Evolutionary conservation across 2,888 invertebrate genomes (phyloP), one percentile per base, ranked within the genome.

Genomic region (Melinaea menophilus): DNA sequence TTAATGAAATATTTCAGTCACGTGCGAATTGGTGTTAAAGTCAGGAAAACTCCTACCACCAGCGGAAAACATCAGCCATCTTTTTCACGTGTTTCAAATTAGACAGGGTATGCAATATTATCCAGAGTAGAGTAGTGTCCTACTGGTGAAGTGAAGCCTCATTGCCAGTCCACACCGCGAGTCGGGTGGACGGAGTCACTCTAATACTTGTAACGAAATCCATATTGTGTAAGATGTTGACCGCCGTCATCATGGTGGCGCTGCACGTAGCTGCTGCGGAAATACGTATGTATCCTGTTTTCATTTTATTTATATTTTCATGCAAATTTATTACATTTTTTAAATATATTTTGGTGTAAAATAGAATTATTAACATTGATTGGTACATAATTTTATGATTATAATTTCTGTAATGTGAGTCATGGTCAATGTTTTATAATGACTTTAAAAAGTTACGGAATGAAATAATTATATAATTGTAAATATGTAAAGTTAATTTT

Each of bases 121-220:
- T 70, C 59, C 75, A 73, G 74, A 73, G 73, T 77, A 82, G 81
- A 75, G 84, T 63, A 63, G 68, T 66, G 77, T 79, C 75, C 75
- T 77, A 73, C 71, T 74, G 67, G 63, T 74, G 70, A 59, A 22
- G 22, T 22, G 58, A 67, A 65, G 69, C 67, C 76, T 76, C 88
- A 89, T 90, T 89, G 84, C 80, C 78, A 80, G 85, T 78, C 80
- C 76, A 79, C 71, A 79, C 71, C 79, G 86, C 89, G 86, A 75
- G 77, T 78, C 78, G 86, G 85, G 78, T 79, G 85, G 84, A 79
- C 85, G 88, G 79, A 71, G 66, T 73, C 71, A 71, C 73, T 75
- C 69, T 70, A 68, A 72, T 76, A 76, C 62, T 64, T 61, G 76
- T 78, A 79, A 73, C 79, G 78, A 80, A 76, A 78, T 74, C 65